Evolutionary conservation across 2,797 vertebrate species (phyloP).

Genomic region (Tinamus major): DNA sequence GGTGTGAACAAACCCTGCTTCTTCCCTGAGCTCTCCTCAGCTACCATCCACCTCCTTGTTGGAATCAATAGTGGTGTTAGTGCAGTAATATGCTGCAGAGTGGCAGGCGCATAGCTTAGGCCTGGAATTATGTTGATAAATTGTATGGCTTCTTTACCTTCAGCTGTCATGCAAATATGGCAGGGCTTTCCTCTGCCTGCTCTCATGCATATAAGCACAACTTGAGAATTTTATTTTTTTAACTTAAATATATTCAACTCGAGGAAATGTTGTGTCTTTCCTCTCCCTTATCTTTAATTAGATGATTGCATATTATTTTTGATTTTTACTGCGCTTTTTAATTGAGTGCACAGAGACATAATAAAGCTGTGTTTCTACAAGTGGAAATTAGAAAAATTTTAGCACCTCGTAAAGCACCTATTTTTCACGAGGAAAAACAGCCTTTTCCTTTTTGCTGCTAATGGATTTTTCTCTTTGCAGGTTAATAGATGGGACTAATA

Average conservation of each 20-base stretch:
- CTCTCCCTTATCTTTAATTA: not conserved
- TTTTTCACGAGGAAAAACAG: not conserved
- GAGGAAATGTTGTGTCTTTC: not conserved
- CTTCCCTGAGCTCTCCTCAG: not conserved
- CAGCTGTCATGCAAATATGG: not conserved
- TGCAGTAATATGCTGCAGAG: not conserved
- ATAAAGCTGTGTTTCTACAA: not conserved
- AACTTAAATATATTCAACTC: not conserved
- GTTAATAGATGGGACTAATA: conserved; percentile 91
- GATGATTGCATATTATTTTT: not conserved
- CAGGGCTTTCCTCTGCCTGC: not conserved
- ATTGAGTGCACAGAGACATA: not conserved
- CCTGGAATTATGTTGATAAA: not conserved
- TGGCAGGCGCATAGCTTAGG: not conserved
- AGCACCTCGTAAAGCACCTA: not conserved
- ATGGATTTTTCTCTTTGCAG: conserved; percentile 77
- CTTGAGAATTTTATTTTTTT: not conserved
- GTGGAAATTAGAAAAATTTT: not conserved
- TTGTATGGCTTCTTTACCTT: not conserved
- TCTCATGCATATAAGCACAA: not conserved
- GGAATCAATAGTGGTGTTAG: not conserved
- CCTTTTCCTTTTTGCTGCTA: conserved; percentile 28
- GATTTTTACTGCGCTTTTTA: not conserved
- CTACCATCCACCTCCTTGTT: not conserved
- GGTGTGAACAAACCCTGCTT: not conserved